phyloP scores from a whole-genome alignment of 2,113 vertebrate genomes.

The Pseudopipra pipra region DNA sequence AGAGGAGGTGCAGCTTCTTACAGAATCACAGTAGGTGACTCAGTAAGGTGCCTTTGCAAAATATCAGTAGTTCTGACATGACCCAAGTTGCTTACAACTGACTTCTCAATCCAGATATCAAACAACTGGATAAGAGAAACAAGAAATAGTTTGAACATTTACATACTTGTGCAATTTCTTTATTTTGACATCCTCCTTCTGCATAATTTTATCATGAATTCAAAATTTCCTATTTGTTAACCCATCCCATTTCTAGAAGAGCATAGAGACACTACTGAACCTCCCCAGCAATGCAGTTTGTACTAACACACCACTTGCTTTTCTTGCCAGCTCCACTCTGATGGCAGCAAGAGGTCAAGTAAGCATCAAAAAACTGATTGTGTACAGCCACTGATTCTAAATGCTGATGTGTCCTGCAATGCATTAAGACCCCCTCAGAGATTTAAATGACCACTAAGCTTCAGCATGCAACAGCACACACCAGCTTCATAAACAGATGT shows the following conservation, averaged over 20 bases:
- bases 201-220: background rate
- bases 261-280: background rate
- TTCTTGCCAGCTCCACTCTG: background rate
- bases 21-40: background rate
- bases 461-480: background rate
- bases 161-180: background rate
- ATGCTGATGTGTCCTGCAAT: background rate
- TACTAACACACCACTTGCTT: background rate
- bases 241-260: background rate
- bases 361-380: background rate
- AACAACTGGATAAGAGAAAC: background rate
- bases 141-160: background rate
- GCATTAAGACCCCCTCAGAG: background rate
- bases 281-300: background rate
- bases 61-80: background rate
- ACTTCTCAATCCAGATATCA: background rate
- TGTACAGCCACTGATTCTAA: background rate
- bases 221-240: background rate
- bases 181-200: background rate
- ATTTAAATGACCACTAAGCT: background rate
- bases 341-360: background rate
- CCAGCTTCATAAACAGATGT: background rate
- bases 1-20: background rate
- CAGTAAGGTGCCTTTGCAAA: background rate
- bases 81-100: background rate